Evolutionary conservation across 2,888 invertebrate genomes (phyloP).

Genomic region (Punctoribates punctum): DNA sequence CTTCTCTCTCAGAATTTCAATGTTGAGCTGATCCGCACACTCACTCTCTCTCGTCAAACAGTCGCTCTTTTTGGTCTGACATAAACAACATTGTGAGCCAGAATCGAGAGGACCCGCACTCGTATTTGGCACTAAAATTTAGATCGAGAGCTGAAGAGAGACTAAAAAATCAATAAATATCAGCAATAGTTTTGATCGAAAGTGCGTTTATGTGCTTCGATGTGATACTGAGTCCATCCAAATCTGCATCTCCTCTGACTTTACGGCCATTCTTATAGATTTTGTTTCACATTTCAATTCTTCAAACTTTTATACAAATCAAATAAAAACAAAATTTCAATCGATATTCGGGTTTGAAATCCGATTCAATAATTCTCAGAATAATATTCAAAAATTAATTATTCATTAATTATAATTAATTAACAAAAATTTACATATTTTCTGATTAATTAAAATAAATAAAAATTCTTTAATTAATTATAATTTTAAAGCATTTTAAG

Average conservation of each 20-base stretch:
- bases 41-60: constrained; percentile 34
- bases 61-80: constrained; percentile 23
- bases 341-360: background rate
- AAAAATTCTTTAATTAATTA: background rate
- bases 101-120: constrained; percentile 4
- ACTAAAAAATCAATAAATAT: constrained; percentile 32
- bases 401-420: background rate
- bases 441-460: background rate
- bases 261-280: constrained; percentile 5
- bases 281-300: background rate
- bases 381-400: background rate
- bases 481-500: no score
- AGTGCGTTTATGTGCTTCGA: constrained; percentile 14
- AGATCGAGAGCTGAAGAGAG: background rate
- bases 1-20: background rate
- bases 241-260: background rate
- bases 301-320: background rate
- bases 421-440: background rate
- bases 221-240: constrained; percentile 20
- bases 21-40: background rate
- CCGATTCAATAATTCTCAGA: background rate
- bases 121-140: constrained; percentile 22
- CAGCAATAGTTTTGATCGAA: constrained; percentile 20
- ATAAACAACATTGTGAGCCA: constrained; percentile 28
- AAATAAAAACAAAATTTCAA: background rate